A percentile compares a stretch with the other conserved stretches of the same genome.
phyloP scores from a whole-genome alignment of 2,113 vertebrate species.

The Pycnonotus jocosus region DNA sequence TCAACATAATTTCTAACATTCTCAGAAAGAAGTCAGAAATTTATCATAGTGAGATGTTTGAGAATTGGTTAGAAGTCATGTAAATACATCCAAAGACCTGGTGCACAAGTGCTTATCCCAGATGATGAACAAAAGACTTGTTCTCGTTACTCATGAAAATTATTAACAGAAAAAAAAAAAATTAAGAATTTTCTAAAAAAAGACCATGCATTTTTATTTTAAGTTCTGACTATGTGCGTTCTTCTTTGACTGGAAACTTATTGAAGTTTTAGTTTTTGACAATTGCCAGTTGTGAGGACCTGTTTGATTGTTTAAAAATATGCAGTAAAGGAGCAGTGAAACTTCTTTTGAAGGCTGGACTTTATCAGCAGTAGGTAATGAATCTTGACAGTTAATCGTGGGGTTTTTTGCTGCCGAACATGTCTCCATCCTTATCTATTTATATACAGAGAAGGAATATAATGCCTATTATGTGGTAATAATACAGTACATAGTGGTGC shows the following conservation, averaged over 20 bases:
- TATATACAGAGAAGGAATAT: neutral
- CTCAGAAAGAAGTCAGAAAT: neutral
- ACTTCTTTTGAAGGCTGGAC: neutral
- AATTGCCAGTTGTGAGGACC: neutral
- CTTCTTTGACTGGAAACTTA: neutral
- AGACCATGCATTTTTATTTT: neutral
- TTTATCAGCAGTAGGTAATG: neutral
- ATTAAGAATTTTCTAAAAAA: neutral
- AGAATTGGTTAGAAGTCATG: neutral
- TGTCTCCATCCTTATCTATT: neutral
- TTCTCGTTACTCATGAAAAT: neutral
- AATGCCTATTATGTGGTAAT: neutral
- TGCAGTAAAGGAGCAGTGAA: neutral
- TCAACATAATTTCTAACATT: neutral
- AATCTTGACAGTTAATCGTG: neutral
- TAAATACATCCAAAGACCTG: neutral
- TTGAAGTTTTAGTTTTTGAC: neutral
- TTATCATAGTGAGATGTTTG: neutral
- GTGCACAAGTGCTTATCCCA: neutral
- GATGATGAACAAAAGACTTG: neutral
- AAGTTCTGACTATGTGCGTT: accelerated
- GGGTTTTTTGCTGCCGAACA: neutral
- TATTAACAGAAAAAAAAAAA: neutral
- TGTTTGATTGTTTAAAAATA: neutral
- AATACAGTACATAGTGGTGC: neutral